phyloP scores from a whole-genome alignment of 2,113 vertebrate species.

The Pluvianellus socialis region DNA sequence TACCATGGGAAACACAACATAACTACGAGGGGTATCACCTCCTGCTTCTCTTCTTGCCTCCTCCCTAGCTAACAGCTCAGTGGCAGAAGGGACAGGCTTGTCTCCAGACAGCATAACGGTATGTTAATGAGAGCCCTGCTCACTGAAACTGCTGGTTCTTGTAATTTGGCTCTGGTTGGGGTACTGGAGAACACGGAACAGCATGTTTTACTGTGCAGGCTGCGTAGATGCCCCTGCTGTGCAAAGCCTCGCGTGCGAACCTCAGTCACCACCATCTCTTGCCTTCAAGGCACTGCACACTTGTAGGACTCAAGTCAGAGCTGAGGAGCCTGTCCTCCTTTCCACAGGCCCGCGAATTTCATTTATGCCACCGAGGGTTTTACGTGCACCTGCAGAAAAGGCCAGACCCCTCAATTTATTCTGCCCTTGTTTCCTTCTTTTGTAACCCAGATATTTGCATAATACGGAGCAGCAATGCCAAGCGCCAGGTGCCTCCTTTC shows the following conservation, averaged over 20 bases:
- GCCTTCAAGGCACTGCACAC: background rate
- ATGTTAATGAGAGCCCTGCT: background rate
- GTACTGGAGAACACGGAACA: background rate
- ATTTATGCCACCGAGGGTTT: background rate
- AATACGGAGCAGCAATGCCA: background rate
- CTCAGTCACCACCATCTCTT: background rate
- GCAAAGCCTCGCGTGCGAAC: rapidly evolving
- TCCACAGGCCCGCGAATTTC: background rate
- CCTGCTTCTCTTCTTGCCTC: background rate
- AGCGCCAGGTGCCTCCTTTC: background rate
- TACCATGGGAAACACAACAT: background rate
- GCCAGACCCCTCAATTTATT: background rate
- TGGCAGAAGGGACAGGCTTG: background rate
- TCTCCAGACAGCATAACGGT: background rate
- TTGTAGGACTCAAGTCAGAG: background rate
- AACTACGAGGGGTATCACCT: background rate
- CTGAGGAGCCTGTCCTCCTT: background rate
- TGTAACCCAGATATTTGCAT: slow-evolving; percentile 2
- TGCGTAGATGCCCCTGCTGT: background rate
- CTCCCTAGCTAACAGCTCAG: background rate
- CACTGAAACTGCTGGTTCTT: background rate
- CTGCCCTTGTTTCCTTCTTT: background rate
- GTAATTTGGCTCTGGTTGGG: background rate
- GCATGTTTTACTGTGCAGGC: background rate
- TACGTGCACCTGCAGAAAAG: background rate